A percentile compares a stretch with the other conserved stretches of the same genome.
Conservation (phyloP, 2,113 vertebrate species). For the Clarias macrocephalus region DNA sequence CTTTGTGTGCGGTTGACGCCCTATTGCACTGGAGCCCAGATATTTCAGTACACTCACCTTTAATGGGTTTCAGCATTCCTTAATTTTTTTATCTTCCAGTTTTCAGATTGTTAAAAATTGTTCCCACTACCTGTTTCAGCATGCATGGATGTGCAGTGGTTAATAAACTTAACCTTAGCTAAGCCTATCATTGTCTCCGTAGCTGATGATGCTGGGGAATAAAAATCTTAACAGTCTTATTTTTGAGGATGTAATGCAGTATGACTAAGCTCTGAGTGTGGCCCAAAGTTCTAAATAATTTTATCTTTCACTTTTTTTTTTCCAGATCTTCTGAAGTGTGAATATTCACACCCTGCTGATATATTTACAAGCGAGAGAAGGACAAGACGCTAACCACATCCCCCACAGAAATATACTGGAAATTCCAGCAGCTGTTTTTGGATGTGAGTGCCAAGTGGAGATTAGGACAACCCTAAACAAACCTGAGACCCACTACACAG, state of each 20-base stretch:
- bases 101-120: neutral
- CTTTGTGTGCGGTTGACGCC: no score
- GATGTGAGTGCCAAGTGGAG: conserved; percentile 3
- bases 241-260: neutral
- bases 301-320: conserved; percentile 38
- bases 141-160: neutral
- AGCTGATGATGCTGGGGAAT: neutral
- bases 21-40: neutral
- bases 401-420: neutral
- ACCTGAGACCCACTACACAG: neutral
- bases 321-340: conserved; percentile 54
- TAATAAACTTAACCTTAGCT: neutral
- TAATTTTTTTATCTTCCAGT: neutral
- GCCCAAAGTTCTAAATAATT: conserved; percentile 31
- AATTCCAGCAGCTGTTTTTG: conserved; percentile 19
- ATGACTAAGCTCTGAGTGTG: neutral
- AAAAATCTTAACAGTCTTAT: neutral
- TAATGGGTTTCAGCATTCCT: neutral
- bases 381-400: conserved; percentile 38
- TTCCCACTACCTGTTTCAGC: neutral
- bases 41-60: neutral
- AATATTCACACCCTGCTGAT: conserved; percentile 17
- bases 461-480: conserved; percentile 11
- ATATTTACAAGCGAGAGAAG: conserved; percentile 20
- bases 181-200: neutral